Conservation (phyloP, 2,888 invertebrate species). For the Ariolimax columbianus region DNA sequence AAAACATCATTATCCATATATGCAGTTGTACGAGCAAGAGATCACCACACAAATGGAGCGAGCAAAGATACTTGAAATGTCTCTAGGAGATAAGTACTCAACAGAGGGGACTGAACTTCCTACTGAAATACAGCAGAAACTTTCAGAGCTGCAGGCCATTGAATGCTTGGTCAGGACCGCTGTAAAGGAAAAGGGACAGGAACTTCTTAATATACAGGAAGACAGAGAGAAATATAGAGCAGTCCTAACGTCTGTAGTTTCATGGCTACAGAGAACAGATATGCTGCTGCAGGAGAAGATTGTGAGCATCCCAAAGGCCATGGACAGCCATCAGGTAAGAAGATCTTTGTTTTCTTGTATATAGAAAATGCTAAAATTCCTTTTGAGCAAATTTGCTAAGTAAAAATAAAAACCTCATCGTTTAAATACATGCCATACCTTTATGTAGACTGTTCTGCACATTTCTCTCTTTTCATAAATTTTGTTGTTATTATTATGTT, state of each 20-base stretch:
- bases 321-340: constrained; percentile 68
- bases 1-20: too few relatives aligned
- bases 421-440: too few relatives aligned
- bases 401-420: too few relatives aligned
- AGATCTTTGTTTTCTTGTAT: too few relatives aligned
- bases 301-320: constrained; percentile 63
- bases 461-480: too few relatives aligned
- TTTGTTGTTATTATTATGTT: too few relatives aligned
- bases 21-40: constrained; percentile 68
- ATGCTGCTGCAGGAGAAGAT: constrained; percentile 65
- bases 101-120: constrained; percentile 64
- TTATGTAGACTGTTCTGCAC: too few relatives aligned
- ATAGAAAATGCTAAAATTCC: too few relatives aligned
- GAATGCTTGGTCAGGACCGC: constrained; percentile 54
- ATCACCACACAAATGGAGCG: constrained; percentile 66
- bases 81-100: constrained; percentile 67
- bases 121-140: constrained; percentile 61
- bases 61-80: constrained; percentile 61
- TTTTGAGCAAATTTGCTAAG: too few relatives aligned
- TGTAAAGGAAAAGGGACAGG: constrained; percentile 65
- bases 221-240: constrained; percentile 63
- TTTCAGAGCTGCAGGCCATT: constrained; percentile 60
- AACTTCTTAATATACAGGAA: constrained; percentile 65
- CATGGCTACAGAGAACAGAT: constrained; percentile 67
- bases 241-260: constrained; percentile 59